Conservation (phyloP, 2,888 invertebrate genomes). For the Cataglyphis altisquamis region DNA sequence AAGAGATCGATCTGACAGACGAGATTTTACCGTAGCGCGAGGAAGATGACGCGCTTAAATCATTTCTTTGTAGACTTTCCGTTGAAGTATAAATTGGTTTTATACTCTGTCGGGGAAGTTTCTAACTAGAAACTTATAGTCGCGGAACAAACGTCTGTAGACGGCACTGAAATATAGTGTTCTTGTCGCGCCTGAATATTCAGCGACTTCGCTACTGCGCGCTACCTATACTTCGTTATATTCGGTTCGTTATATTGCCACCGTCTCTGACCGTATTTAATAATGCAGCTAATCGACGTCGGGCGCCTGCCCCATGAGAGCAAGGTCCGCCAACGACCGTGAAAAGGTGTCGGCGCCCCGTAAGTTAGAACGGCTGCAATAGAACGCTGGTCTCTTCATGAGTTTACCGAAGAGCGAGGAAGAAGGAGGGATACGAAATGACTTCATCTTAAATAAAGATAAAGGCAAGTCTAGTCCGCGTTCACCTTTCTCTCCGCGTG, state of each 20-base stretch:
- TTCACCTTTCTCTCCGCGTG: slow-evolving; percentile 21
- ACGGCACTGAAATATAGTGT: slow-evolving; percentile 56
- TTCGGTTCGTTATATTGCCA: slow-evolving; percentile 36
- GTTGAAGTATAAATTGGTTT: slow-evolving; percentile 56
- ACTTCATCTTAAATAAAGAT: slow-evolving; percentile 48
- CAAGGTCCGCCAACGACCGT: slow-evolving; percentile 63
- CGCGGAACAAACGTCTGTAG: slow-evolving; percentile 53
- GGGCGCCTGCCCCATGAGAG: slow-evolving; percentile 58
- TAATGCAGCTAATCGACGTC: slow-evolving; percentile 65
- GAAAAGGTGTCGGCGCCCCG: slow-evolving; percentile 67
- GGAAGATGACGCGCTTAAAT: slow-evolving; percentile 16
- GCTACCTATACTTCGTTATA: slow-evolving; percentile 54
- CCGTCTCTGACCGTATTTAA: slow-evolving; percentile 61
- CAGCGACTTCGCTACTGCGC: slow-evolving; percentile 23
- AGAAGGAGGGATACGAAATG: background rate
- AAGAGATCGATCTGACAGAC: slow-evolving; percentile 32
- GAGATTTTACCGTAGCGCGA: slow-evolving; percentile 27
- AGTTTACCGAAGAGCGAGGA: background rate
- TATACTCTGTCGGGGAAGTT: slow-evolving; percentile 47
- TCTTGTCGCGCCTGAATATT: slow-evolving; percentile 51
- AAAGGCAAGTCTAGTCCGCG: slow-evolving; percentile 29
- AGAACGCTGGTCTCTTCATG: slow-evolving; percentile 14
- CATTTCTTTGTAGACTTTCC: slow-evolving; percentile 42
- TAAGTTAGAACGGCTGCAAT: slow-evolving; percentile 22
- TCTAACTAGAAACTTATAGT: slow-evolving; percentile 54